A percentile compares a stretch with the other conserved stretches of the same genome.
These are phyloP conservation scores for Edolisoma coerulescens DNA, from an alignment of 2,113 vertebrate species.

Conservation along the genomic window DNA sequence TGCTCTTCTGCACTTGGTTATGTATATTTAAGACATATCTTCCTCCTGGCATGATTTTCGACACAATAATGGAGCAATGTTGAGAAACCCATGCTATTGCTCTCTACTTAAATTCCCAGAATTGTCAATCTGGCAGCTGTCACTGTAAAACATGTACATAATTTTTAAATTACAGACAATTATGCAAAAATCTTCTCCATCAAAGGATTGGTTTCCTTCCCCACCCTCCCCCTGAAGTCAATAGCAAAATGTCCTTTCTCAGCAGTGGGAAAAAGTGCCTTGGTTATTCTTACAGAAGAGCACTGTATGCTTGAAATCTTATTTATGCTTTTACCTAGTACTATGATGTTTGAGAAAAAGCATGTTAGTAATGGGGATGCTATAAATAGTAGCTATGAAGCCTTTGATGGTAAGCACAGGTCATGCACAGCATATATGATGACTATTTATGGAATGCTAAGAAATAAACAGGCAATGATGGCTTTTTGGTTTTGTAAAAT, in stretches of 20 bases:
- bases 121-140: slow-evolving; percentile 44
- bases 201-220: slow-evolving; percentile 26
- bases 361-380: not conserved
- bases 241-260: not conserved
- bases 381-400: not conserved
- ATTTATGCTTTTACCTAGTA: not conserved
- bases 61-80: slow-evolving; percentile 12
- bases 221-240: slow-evolving; percentile 52
- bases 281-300: not conserved
- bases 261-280: not conserved
- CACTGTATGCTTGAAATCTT: not conserved
- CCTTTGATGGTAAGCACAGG: not conserved
- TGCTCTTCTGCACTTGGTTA: slow-evolving; percentile 44
- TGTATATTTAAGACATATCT: slow-evolving; percentile 46
- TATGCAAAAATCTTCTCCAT: slow-evolving; percentile 7
- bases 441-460: not conserved
- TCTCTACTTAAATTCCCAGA: slow-evolving; percentile 36
- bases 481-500: not conserved
- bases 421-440: not conserved
- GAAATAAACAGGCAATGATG: not conserved
- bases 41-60: slow-evolving; percentile 38
- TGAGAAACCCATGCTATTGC: slow-evolving; percentile 17
- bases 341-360: not conserved
- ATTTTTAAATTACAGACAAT: slow-evolving; percentile 52
- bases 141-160: slow-evolving; percentile 20